Evolutionary conservation across 2,888 invertebrate genomes (phyloP), one percentile per base, ranked within the genome.

Genomic region (Andrena bucephala): DNA sequence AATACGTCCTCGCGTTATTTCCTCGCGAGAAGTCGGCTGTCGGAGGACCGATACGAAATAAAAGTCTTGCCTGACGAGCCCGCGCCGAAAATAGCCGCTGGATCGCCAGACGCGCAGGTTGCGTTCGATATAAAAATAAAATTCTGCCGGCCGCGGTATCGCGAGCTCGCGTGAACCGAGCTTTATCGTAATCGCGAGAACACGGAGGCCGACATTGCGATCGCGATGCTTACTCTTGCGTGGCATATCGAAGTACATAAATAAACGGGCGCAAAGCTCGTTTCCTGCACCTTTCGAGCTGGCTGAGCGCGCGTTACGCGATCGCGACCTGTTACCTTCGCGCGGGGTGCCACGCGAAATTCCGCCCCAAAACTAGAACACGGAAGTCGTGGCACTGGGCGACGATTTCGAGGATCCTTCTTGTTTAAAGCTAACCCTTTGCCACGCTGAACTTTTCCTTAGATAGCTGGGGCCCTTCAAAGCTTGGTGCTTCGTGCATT

Each of bases 141-240:
- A 20, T 42, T n/a, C 42, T n/a, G 52, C 50, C 50, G 29, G 1
- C 6, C 36, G 33, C n/a, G 31, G 16, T 24, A 52, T n/a, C 13
- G 20, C 42, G 27, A 20, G 10, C 8, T 48, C 27, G 60, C 73
- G 77, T 85, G 85, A 86, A 82, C 77, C 54, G 59, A 66, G 73
- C 85, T 81, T 87, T 72, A 83, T 69, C 62, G 68, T 54, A 69
- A 27, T 42, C 50, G 29, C 24, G 71, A 73, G 73, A 42, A 60
- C 74, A 59, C 67, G 75, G 81, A 68, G 77, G 79, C 72, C 86
- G 88, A 85, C 84, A 83, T 85, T 81, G 89, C 89, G 86, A 89
- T 89, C 87, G 85, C 88, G 87, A 84, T 88, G 89, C 87, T 88
- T 89, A 87, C 87, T 89, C 89, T 88, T 86, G 90, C 88, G 87